A percentile compares a stretch with the other conserved stretches of the same genome.
Conservation (phyloP, 2,113 vertebrate species). For the Chaetorhynchus papuensis region DNA sequence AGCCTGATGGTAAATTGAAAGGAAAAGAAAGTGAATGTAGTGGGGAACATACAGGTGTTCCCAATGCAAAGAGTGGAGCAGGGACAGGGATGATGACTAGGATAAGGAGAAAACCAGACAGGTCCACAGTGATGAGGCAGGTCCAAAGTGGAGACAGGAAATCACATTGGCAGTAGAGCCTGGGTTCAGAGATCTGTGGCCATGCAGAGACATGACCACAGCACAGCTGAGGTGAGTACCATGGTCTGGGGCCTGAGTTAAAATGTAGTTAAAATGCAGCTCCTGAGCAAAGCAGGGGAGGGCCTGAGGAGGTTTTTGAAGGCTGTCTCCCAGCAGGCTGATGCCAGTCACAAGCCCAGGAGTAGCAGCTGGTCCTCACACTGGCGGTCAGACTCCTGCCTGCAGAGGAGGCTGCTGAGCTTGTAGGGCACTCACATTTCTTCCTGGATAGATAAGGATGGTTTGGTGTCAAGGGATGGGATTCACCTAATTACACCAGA, state of each 20-base stretch:
- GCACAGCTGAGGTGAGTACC: neutral
- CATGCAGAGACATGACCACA: neutral
- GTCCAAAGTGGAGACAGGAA: neutral
- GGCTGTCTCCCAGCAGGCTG: neutral
- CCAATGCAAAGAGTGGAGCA: neutral
- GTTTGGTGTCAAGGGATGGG: neutral
- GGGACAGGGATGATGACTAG: neutral
- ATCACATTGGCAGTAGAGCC: neutral
- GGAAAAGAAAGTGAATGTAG: neutral
- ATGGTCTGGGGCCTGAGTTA: neutral
- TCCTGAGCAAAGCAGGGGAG: neutral
- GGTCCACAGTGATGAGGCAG: neutral
- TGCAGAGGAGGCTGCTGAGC: neutral
- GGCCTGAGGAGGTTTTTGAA: neutral
- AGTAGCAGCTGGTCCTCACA: neutral
- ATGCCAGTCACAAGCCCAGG: neutral
- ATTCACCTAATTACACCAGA: neutral
- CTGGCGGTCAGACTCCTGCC: neutral
- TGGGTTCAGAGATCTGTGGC: neutral
- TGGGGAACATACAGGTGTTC: neutral
- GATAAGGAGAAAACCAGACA: neutral
- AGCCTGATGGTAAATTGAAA: neutral
- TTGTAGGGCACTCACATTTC: neutral
- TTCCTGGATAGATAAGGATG: neutral
- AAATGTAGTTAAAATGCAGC: neutral